These are phyloP conservation scores for Menidia beryllina DNA, from an alignment of 2,113 vertebrate species.

Conservation along the genomic window DNA sequence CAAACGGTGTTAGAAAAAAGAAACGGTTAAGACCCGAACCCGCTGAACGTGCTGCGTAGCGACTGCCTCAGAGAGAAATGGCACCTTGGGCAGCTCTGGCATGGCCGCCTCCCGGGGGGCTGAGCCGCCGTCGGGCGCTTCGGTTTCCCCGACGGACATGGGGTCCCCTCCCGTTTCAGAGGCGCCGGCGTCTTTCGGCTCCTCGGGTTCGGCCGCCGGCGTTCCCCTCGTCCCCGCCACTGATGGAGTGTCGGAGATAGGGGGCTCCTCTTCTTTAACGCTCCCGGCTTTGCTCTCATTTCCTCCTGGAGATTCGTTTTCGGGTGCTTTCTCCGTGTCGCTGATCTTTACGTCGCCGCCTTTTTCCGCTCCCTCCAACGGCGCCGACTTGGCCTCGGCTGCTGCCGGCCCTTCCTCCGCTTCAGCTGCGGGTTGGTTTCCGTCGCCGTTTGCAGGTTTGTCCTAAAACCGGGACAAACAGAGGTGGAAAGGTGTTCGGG, in stretches of 20 bases:
- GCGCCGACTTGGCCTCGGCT: not conserved
- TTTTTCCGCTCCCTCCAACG: not conserved
- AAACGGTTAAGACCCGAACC: not conserved
- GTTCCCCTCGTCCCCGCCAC: not conserved
- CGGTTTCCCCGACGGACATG: not conserved
- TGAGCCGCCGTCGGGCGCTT: not conserved
- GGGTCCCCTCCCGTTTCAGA: not conserved
- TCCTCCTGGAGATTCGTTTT: not conserved
- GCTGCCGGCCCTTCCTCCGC: not conserved
- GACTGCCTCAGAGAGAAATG: fast-evolving
- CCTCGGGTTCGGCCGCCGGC: not conserved
- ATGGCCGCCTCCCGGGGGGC: not conserved
- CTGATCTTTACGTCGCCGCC: fast-evolving
- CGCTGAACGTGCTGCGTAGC: not conserved
- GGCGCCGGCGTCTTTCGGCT: not conserved
- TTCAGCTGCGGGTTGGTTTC: constrained; percentile 11
- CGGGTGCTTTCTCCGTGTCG: fast-evolving
- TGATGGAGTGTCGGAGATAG: not conserved
- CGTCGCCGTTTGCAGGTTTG: constrained; percentile 15
- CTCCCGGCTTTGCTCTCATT: not conserved
- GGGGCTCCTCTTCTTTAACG: not conserved
- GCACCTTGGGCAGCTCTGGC: constrained; percentile 47
- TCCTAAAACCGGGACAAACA: constrained; percentile 24
- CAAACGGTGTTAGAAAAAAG: not conserved
- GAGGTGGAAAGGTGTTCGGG: too few relatives aligned